These are phyloP conservation scores for Oreochromis niloticus DNA, from an alignment of 2,113 vertebrate species.

Conservation along the genomic window DNA sequence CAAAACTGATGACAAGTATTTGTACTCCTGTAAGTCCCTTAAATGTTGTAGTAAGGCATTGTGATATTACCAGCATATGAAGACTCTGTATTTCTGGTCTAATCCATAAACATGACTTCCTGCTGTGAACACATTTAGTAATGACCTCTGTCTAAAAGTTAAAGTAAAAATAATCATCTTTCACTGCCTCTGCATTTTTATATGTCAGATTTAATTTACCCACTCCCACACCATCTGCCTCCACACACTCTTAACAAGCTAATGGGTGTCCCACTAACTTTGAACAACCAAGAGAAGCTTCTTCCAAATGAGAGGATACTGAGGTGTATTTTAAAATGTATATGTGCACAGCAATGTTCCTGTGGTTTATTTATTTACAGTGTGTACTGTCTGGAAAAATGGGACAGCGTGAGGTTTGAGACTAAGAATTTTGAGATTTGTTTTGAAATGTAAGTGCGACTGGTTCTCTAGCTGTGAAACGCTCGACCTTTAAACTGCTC, in stretches of 20 bases:
- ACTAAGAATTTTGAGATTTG: background rate
- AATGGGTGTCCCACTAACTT: slow-evolving; percentile 7
- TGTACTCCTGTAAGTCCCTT: background rate
- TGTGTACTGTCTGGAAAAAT: background rate
- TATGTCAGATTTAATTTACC: slow-evolving; percentile 36
- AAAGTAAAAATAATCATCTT: slow-evolving; percentile 3
- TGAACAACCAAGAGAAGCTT: background rate
- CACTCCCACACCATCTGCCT: slow-evolving; percentile 25
- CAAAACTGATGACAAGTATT: background rate
- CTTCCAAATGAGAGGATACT: background rate
- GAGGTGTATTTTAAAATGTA: background rate
- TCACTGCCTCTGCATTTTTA: background rate
- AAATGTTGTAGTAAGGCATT: background rate
- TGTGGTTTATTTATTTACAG: background rate
- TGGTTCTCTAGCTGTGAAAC: background rate
- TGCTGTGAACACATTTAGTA: background rate
- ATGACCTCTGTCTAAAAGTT: background rate
- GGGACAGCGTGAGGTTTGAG: background rate
- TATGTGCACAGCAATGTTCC: background rate
- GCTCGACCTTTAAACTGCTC: background rate
- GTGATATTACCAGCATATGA: background rate
- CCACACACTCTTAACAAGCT: slow-evolving; percentile 18
- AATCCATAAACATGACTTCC: background rate
- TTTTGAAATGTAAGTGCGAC: background rate
- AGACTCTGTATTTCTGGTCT: background rate